Evolutionary conservation across 1,140 invertebrate species (phyloP).

Genomic region (Drosophila guanche): DNA sequence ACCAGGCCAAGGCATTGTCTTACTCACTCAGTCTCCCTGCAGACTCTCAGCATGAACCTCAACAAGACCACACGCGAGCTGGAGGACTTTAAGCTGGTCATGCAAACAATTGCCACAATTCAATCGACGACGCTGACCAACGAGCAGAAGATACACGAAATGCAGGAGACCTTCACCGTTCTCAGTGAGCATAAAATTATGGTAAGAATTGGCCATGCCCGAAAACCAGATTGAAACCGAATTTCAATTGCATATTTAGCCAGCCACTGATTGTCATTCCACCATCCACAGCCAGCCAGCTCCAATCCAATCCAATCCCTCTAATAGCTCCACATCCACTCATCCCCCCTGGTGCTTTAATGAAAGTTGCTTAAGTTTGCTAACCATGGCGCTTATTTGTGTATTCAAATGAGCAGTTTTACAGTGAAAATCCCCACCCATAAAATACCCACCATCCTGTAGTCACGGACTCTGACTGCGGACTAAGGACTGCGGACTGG

Average conservation of each 20-base stretch:
- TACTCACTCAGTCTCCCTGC: conserved; percentile 6
- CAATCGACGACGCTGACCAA: conserved; percentile 89
- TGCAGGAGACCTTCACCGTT: conserved; percentile 87
- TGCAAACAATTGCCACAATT: conserved; percentile 91
- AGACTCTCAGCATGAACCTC: conserved; percentile 86
- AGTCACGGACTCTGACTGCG: conserved; percentile 19
- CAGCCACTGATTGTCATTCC: no score
- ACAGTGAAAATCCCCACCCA: conserved; percentile 54
- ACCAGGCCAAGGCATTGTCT: conserved; percentile 4
- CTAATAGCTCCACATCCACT: conserved; percentile 29
- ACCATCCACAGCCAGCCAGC: not conserved
- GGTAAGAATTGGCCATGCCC: conserved; percentile 71
- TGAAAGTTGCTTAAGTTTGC: conserved; percentile 54
- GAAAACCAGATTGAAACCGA: not conserved
- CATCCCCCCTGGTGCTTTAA: conserved; percentile 27
- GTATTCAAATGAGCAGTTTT: conserved; percentile 82
- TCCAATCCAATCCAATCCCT: conserved; percentile 25
- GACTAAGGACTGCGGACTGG: conserved; percentile 22
- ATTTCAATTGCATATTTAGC: not conserved
- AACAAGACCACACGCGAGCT: conserved; percentile 89
- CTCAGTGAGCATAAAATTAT: conserved; percentile 85
- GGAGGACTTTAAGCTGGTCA: conserved; percentile 92
- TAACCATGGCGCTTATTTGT: conserved; percentile 62
- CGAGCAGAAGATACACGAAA: conserved; percentile 89
- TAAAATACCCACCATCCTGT: conserved; percentile 29